Percentiles rank a stretch among this genome's conserved stretches.
phyloP scores from a whole-genome alignment of 2,797 vertebrate species.

The Phoebastria nigripes region DNA sequence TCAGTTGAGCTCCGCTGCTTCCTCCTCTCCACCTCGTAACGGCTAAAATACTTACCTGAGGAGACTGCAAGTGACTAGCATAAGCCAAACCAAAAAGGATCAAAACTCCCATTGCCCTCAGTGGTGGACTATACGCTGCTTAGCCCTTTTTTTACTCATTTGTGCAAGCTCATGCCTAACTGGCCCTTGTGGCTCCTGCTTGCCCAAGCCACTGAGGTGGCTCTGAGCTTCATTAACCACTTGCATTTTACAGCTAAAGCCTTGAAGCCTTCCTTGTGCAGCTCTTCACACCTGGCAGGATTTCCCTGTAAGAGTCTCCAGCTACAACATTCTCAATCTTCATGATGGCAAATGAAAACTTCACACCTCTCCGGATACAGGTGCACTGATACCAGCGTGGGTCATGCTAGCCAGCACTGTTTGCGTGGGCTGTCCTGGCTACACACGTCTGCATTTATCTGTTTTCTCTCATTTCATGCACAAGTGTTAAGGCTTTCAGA shows the following conservation, averaged over 20 bases:
- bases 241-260: neutral
- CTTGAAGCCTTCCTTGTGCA: neutral
- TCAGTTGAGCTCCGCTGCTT: neutral
- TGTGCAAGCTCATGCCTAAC: neutral
- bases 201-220: neutral
- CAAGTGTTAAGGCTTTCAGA: neutral
- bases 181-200: neutral
- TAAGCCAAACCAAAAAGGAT: neutral
- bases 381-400: neutral
- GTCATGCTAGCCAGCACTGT: neutral
- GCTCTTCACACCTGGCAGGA: neutral
- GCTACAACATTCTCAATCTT: neutral
- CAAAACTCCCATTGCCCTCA: neutral
- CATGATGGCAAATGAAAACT: rapidly evolving
- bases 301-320: neutral
- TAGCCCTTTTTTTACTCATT: neutral
- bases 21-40: neutral
- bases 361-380: neutral
- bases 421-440: neutral
- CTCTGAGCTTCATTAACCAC: neutral
- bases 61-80: neutral
- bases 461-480: neutral
- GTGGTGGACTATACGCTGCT: rapidly evolving
- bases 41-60: neutral
- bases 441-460: neutral